Evolutionary conservation across 1,140 invertebrate species (phyloP).

Genomic region (Lerema accius): DNA sequence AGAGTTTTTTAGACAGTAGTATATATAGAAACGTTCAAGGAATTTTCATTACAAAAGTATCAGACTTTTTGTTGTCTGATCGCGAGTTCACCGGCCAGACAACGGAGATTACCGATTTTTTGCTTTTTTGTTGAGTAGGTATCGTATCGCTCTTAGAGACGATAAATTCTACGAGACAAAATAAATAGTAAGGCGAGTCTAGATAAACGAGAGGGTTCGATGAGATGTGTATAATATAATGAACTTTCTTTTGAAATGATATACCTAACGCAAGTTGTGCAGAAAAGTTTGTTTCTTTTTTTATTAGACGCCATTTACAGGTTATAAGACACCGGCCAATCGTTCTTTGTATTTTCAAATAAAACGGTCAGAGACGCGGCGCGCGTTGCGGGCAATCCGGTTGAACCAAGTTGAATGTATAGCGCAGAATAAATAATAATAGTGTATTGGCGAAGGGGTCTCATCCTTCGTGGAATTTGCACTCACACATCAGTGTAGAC

Average conservation of each 20-base stretch:
- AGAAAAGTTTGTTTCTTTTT: not conserved
- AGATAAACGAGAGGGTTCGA: not conserved
- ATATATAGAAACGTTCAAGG: slow-evolving; percentile 17
- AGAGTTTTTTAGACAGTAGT: no score
- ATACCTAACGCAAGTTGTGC: not conserved
- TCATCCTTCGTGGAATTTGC: slow-evolving; percentile 77
- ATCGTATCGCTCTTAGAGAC: slow-evolving; percentile 16
- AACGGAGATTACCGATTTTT: slow-evolving; percentile 50
- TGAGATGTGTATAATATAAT: not conserved
- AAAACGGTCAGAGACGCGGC: slow-evolving; percentile 49
- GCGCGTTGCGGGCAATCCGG: slow-evolving; percentile 44
- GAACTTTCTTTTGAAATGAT: not conserved
- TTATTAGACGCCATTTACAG: not conserved
- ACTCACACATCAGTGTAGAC: slow-evolving; percentile 62
- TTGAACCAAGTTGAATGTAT: slow-evolving; percentile 58
- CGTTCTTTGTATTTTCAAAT: slow-evolving; percentile 43
- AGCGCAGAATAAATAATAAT: slow-evolving; percentile 3
- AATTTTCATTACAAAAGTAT: slow-evolving; percentile 39
- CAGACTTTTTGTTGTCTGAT: slow-evolving; percentile 43
- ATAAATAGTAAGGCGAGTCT: slow-evolving; percentile 16
- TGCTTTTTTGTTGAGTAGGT: slow-evolving; percentile 41
- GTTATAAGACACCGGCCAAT: slow-evolving; percentile 15
- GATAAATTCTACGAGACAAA: slow-evolving; percentile 9
- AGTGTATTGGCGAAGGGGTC: slow-evolving; percentile 53
- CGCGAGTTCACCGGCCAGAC: slow-evolving; percentile 60